Base-by-base conservation (phyloP, 2,888 invertebrate genomes). In the Frankliniella fusca region DNA sequence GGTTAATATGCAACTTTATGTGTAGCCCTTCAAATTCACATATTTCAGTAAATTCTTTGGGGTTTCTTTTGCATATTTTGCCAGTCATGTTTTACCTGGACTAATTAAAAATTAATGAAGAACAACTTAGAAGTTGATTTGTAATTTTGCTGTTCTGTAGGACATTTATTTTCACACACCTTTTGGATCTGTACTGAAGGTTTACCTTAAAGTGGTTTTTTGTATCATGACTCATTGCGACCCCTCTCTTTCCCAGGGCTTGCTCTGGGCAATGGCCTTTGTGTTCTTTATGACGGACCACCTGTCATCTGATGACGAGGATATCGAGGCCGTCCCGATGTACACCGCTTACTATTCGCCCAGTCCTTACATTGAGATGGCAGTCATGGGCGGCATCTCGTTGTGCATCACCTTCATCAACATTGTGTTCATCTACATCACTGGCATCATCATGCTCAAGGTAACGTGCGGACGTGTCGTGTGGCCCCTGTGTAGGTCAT, bases 331-430 rank as follows among this genome's bases (percentile, higher is more conserved):
- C 23, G 70, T 8, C 8, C 23, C 18, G n/a, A 87, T 89, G 5
- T 89, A 88, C 81, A 88, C 89, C 0, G 87, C 88, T 8, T 87
- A 88, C 61, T 93, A 93, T 87, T 92, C 91, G n/a, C 87, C 90
- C 61, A 89, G 92, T 86, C 90, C 91, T 84, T 90, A 91, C 0
- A 86, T 89, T 0, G 94, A 95, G 86, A 88, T 93, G 80, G 90
- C 91, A 0, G 86, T 91, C 11, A 87, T 94, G 49, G 95, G 94
- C 1, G 89, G 90, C 0, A 90, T 94, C 23, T 94, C 94, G 83
- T 90, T 95, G 82, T 90, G 92, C 81, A 88, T 95, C 20, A 94
- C 94, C 0, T 88, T 94, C 1, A 90, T 94, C 80, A 95, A 95
- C 86, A 93, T 95, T 82, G 86, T 92, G 80, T 93, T 93, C 87